These are phyloP conservation scores for Bimastos eiseni DNA, from an alignment of 2,888 invertebrate genomes.

Conservation along the genomic window DNA sequence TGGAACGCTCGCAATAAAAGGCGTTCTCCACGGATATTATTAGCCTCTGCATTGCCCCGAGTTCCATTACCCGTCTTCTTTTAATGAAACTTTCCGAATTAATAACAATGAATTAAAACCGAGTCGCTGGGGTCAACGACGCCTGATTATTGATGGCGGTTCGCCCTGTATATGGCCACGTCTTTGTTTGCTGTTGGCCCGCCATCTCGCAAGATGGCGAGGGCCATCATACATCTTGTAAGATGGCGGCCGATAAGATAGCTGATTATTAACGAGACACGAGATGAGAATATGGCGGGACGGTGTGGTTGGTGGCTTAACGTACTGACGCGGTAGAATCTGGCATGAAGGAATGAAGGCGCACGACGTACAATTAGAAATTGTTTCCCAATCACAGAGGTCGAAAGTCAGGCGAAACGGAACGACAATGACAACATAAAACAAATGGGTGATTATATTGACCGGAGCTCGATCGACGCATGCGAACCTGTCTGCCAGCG, in stretches of 20 bases:
- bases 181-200: not conserved
- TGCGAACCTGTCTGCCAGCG: not conserved
- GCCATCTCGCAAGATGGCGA: conserved; percentile 14
- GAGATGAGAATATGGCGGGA: not conserved
- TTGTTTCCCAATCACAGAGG: conserved; percentile 2
- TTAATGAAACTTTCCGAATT: conserved; percentile 25
- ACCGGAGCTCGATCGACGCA: not conserved
- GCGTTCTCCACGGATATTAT: not conserved
- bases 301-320: not conserved
- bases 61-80: not conserved
- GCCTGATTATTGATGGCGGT: not conserved
- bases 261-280: not conserved
- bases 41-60: not conserved
- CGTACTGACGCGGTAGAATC: not conserved
- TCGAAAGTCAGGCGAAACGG: conserved; percentile 14
- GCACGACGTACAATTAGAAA: not conserved
- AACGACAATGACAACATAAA: conserved; percentile 4
- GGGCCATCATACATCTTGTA: not conserved
- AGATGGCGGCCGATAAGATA: conserved; percentile 17
- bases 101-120: conserved; percentile 23
- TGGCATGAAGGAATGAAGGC: not conserved
- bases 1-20: not conserved
- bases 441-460: conserved; percentile 8
- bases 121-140: not conserved
- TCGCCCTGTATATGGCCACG: not conserved